Percentiles rank a stretch among this genome's conserved stretches.
Conservation (phyloP, 1,140 invertebrate species). For the Amyelois transitella region DNA sequence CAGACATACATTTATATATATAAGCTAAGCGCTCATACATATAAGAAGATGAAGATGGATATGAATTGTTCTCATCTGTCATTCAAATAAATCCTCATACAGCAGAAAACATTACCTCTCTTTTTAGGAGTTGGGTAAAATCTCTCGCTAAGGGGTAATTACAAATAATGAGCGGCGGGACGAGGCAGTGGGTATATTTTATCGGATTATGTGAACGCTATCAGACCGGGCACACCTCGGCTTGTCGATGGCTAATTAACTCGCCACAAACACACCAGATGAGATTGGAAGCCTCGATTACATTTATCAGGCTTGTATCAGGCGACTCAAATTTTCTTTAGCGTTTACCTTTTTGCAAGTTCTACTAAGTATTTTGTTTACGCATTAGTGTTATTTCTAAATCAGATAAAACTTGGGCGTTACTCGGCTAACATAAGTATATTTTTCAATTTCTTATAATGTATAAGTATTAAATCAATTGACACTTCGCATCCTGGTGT, state of each 20-base stretch:
- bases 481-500: no score
- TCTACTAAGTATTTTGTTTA: no score
- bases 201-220: conserved; percentile 59
- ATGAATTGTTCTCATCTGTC: no score
- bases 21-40: no score
- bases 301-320: neutral
- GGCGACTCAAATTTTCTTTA: neutral
- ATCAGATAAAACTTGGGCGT: no score
- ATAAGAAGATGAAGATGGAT: no score
- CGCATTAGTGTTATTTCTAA: no score
- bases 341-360: no score
- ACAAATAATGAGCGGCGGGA: conserved; percentile 40
- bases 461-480: no score
- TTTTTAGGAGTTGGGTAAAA: neutral
- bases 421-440: no score
- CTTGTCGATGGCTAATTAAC: conserved; percentile 57
- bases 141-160: conserved; percentile 20
- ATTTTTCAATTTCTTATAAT: no score
- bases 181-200: conserved; percentile 50
- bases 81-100: neutral
- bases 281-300: neutral
- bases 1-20: no score
- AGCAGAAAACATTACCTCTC: neutral
- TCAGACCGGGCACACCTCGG: conserved; percentile 36
- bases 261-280: conserved; percentile 3